These are phyloP conservation scores for Lepus europaeus DNA, from an alignment of 2,113 vertebrate genomes.

Conservation along the genomic window DNA sequence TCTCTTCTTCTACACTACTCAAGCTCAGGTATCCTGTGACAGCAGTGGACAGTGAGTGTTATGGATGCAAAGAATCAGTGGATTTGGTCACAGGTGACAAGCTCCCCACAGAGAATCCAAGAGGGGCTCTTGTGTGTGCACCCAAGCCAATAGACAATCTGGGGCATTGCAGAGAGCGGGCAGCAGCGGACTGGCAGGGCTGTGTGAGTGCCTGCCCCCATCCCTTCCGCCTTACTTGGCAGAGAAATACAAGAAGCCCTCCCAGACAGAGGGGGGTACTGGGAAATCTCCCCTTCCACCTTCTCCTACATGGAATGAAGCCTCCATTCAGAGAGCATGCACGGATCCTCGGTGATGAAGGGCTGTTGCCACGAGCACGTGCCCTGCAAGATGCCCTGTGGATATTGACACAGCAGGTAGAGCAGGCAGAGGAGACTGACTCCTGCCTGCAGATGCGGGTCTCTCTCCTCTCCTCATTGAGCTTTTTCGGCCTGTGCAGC, in stretches of 20 bases:
- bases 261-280: too few relatives aligned
- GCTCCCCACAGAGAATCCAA: neutral
- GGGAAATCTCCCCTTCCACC: too few relatives aligned
- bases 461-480: neutral
- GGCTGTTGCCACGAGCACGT: neutral
- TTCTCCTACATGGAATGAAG: too few relatives aligned
- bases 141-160: neutral
- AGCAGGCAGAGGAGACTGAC: neutral
- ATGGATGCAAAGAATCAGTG: neutral
- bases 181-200: too few relatives aligned
- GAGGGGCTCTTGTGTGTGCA: neutral
- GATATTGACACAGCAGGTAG: fast-evolving
- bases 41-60: too few relatives aligned
- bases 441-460: neutral
- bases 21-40: too few relatives aligned
- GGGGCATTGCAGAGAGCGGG: neutral
- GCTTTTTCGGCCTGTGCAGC: conserved; percentile 54
- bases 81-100: neutral
- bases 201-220: fast-evolving
- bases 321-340: neutral
- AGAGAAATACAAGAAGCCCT: neutral
- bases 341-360: fast-evolving
- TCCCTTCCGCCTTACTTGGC: too few relatives aligned
- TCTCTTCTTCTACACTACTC: neutral
- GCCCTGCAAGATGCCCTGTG: neutral